A percentile compares a stretch with the other conserved stretches of the same genome.
Evolutionary conservation across 1,140 invertebrate genomes (phyloP).

Genomic region (Paralvinella palmiformis): DNA sequence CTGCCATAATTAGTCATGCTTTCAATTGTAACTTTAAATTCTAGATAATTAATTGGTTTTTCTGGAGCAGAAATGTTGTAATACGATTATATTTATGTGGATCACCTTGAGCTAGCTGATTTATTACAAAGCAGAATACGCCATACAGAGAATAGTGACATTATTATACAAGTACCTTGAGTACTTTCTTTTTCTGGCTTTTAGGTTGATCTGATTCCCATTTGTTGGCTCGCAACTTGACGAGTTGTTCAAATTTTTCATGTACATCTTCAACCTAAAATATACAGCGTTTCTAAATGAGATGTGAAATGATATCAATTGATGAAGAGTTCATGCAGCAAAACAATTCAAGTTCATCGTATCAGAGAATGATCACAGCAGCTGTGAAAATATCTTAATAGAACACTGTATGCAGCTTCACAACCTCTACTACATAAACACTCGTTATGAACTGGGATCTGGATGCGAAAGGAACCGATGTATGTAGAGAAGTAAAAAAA

Average conservation of each 20-base stretch:
- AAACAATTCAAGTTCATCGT: no score
- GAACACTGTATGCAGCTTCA: no score
- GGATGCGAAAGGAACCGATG: no score
- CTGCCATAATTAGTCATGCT: neutral
- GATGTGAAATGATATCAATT: no score
- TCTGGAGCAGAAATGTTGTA: neutral
- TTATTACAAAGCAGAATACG: neutral
- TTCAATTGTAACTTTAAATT: neutral
- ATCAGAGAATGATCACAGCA: no score
- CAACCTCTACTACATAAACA: no score
- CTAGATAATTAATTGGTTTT: neutral
- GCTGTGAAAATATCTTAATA: no score
- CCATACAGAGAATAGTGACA: neutral
- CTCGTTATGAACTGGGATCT: no score
- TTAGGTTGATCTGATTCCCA: conserved; percentile 30
- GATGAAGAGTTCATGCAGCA: no score
- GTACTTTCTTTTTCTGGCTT: neutral
- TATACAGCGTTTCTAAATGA: no score
- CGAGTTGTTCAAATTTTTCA: conserved; percentile 35
- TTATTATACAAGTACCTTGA: neutral
- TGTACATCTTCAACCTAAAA: conserved; percentile 48
- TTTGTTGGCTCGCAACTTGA: conserved; percentile 30
- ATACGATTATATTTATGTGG: neutral
- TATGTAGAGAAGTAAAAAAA: no score
- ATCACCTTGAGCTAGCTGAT: neutral